These are phyloP conservation scores for Xenus cinereus DNA, from an alignment of 2,113 vertebrate genomes.

Conservation along the genomic window DNA sequence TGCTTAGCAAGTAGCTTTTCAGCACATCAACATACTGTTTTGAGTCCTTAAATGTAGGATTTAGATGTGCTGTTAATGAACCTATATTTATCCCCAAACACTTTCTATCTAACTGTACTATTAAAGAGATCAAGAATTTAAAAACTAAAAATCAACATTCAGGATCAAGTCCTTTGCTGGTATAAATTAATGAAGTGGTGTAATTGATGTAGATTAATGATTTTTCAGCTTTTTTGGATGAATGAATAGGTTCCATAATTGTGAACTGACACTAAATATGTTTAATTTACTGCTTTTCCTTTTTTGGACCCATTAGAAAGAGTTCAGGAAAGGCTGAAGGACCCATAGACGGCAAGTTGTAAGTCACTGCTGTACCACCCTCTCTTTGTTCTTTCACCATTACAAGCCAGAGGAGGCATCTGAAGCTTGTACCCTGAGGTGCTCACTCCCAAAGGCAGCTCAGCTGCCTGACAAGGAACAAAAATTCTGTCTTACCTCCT, in stretches of 20 bases:
- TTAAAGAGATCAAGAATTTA: neutral
- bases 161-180: neutral
- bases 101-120: neutral
- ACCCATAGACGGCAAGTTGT: rapidly evolving
- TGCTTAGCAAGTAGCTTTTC: neutral
- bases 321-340: neutral
- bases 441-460: neutral
- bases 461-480: neutral
- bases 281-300: neutral
- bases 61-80: neutral
- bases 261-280: neutral
- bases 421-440: neutral
- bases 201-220: neutral
- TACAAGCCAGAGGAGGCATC: neutral
- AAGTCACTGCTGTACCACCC: neutral
- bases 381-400: neutral
- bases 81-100: neutral
- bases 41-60: neutral
- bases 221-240: neutral
- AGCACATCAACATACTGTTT: neutral
- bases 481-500: neutral
- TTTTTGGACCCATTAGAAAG: neutral
- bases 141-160: neutral
- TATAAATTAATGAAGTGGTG: neutral
- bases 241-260: neutral